Percentiles rank a stretch among this genome's conserved stretches.
Evolutionary conservation across 2,888 invertebrate species (phyloP).

Genomic region (Carcina quercana): DNA sequence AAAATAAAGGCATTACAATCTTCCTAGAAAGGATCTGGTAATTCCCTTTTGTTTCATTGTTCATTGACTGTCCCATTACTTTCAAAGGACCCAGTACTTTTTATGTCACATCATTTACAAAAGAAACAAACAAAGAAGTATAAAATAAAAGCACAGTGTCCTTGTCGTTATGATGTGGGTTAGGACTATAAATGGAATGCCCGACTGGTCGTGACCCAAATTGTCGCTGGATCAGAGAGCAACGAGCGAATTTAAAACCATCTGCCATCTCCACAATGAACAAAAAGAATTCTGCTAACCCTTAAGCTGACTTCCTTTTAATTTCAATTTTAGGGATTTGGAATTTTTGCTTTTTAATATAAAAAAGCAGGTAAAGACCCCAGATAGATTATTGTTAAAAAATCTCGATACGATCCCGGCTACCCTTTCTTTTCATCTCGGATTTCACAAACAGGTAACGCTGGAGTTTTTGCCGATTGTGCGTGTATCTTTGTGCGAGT

Average conservation of each 20-base stretch:
- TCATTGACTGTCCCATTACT: conserved; percentile 14
- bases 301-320: conserved; percentile 62
- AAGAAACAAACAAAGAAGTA: conserved; percentile 2
- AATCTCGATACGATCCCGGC: conserved; percentile 49
- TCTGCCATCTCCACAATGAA: conserved; percentile 47
- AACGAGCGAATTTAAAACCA: conserved; percentile 48
- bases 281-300: conserved; percentile 53
- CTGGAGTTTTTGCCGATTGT: conserved; percentile 51
- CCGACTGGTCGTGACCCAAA: conserved; percentile 46
- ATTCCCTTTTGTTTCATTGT: conserved; percentile 11
- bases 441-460: conserved; percentile 71
- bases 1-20: too few species aligned
- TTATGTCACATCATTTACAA: conserved; percentile 1
- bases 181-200: conserved; percentile 24
- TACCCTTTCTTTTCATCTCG: conserved; percentile 69
- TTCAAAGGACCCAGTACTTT: conserved; percentile 6
- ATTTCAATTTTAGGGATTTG: conserved; percentile 49
- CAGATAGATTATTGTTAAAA: conserved; percentile 39
- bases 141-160: conserved; percentile 5
- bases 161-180: conserved; percentile 17
- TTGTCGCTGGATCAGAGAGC: conserved; percentile 55
- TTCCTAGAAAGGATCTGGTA: conserved; percentile 20
- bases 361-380: conserved; percentile 43
- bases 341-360: conserved; percentile 43
- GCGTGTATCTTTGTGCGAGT: conserved; percentile 53